Evolutionary conservation across 2,797 vertebrate species (phyloP).

Genomic region (Peromyscus eremicus): DNA sequence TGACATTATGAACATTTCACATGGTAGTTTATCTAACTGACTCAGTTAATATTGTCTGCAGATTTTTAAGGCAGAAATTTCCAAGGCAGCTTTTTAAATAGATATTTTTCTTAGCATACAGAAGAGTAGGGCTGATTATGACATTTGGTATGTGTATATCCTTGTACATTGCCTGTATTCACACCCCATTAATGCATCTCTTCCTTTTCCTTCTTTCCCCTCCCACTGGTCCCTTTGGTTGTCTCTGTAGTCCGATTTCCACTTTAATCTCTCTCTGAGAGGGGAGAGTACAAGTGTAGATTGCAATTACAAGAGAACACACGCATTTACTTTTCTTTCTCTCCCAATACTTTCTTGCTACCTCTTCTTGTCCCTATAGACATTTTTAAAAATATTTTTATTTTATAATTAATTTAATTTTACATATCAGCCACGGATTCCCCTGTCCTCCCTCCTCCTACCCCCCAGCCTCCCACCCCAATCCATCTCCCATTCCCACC

Average conservation of each 20-base stretch:
- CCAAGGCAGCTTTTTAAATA: background rate
- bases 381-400: too few relatives aligned
- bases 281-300: background rate
- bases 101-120: background rate
- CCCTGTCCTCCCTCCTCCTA: too few relatives aligned
- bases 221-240: background rate
- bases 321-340: background rate
- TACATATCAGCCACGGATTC: too few relatives aligned
- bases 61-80: background rate
- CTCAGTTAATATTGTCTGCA: conserved; percentile 29
- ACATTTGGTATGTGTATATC: background rate
- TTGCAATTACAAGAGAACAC: background rate
- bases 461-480: too few relatives aligned
- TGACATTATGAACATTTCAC: background rate
- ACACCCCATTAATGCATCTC: background rate
- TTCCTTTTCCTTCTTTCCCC: background rate
- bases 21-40: background rate
- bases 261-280: background rate
- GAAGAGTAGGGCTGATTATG: background rate
- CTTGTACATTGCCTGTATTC: background rate
- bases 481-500: too few relatives aligned
- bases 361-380: background rate
- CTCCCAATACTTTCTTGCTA: background rate
- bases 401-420: too few relatives aligned
- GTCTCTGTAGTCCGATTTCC: background rate